These are phyloP conservation scores for Steromphala cineraria DNA, from an alignment of 2,888 invertebrate species.

Conservation along the genomic window DNA sequence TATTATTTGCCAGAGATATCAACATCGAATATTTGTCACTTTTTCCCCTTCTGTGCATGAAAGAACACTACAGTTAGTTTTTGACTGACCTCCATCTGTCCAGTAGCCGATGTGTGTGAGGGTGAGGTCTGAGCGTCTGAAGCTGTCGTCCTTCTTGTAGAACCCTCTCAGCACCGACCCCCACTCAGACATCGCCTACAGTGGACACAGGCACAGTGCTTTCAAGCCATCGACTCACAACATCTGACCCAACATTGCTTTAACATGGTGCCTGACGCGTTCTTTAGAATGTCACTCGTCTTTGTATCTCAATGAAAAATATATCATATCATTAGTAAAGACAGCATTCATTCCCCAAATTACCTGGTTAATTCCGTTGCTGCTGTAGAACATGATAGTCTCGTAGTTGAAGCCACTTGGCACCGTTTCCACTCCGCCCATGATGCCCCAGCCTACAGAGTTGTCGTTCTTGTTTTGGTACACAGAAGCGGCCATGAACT, in stretches of 20 bases:
- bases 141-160: conserved; percentile 32
- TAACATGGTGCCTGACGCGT: no score
- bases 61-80: no score
- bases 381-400: conserved; percentile 32
- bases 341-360: background rate
- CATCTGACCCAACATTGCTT: no score
- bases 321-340: no score
- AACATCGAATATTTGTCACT: no score
- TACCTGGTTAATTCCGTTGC: conserved; percentile 36
- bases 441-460: conserved; percentile 58
- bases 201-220: background rate
- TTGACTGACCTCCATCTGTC: conserved; percentile 39
- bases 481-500: conserved; percentile 57
- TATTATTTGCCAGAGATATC: no score
- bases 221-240: no score
- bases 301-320: no score
- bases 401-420: conserved; percentile 22
- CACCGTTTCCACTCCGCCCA: conserved; percentile 56
- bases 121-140: conserved; percentile 24
- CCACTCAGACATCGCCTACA: conserved; percentile 39
- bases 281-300: no score
- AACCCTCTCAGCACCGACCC: conserved; percentile 19
- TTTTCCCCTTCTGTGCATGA: no score
- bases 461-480: conserved; percentile 41
- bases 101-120: conserved; percentile 41